Evolutionary conservation across 1,140 invertebrate genomes (phyloP).

Genomic region (Orius insidiosus): DNA sequence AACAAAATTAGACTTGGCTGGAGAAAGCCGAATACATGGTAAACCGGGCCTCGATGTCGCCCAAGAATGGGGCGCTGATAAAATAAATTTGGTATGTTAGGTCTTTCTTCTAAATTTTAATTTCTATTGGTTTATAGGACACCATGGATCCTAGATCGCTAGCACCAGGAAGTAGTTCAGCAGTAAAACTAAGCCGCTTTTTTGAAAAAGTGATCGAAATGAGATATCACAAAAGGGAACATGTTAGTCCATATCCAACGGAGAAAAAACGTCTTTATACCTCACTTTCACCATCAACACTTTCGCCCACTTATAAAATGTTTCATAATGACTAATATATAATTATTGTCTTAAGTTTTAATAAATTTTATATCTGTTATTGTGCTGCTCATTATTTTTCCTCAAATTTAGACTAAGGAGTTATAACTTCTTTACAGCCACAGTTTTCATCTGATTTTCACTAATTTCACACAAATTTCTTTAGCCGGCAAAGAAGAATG

Average conservation of each 20-base stretch:
- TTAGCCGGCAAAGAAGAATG: no score
- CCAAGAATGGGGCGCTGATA: slow-evolving; percentile 83
- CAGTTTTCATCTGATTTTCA: no score
- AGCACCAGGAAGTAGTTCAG: slow-evolving; percentile 78
- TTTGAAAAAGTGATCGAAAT: slow-evolving; percentile 84
- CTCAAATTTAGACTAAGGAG: no score
- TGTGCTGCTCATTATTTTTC: no score
- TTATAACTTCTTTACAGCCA: no score
- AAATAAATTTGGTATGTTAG: slow-evolving; percentile 60
- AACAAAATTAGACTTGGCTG: slow-evolving; percentile 73
- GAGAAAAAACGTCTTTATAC: slow-evolving; percentile 30
- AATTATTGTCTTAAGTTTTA: no score
- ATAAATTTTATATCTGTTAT: no score
- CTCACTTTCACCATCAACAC: background rate
- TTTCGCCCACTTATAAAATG: no score
- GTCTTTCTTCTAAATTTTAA: background rate
- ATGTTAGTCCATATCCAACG: slow-evolving; percentile 27
- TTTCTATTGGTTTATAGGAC: slow-evolving; percentile 32
- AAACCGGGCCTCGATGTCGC: slow-evolving; percentile 42
- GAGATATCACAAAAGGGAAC: slow-evolving; percentile 38
- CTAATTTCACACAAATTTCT: no score
- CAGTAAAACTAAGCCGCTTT: slow-evolving; percentile 84
- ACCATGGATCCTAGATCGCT: slow-evolving; percentile 63
- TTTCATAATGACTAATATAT: no score
- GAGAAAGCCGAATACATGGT: slow-evolving; percentile 41